These are phyloP conservation scores for Apus apus DNA, from an alignment of 2,113 vertebrate species.

Conservation along the genomic window DNA sequence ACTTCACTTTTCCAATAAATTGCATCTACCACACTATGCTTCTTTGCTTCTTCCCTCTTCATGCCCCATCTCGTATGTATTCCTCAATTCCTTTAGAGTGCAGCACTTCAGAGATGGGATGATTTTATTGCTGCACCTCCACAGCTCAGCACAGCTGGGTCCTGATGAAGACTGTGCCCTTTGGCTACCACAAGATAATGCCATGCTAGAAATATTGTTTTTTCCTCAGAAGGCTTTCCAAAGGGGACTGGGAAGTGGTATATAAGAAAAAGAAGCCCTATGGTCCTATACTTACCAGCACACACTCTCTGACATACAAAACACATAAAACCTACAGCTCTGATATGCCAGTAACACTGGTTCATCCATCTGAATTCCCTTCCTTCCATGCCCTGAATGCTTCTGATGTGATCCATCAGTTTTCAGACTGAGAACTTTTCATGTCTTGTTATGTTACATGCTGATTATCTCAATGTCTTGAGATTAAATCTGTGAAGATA, in stretches of 20 bases:
- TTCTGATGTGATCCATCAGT: background rate
- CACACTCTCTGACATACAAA: background rate
- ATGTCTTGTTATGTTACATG: background rate
- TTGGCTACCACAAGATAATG: background rate
- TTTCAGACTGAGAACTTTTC: background rate
- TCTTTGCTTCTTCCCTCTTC: background rate
- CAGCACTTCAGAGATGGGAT: background rate
- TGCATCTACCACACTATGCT: accelerated
- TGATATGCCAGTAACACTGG: background rate
- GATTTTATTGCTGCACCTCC: background rate
- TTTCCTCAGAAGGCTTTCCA: background rate
- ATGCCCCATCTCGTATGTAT: background rate
- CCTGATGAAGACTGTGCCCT: background rate
- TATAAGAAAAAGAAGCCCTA: background rate
- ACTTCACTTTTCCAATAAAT: background rate
- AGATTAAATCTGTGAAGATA: background rate
- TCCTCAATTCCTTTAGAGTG: background rate
- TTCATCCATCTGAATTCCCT: background rate
- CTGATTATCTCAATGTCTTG: background rate
- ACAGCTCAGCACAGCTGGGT: background rate
- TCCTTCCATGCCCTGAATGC: background rate
- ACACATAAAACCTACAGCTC: background rate
- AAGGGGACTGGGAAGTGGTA: background rate
- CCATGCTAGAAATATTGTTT: background rate
- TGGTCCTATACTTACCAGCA: background rate